phyloP scores from a whole-genome alignment of 1,140 invertebrate species.

The Formica exsecta region DNA sequence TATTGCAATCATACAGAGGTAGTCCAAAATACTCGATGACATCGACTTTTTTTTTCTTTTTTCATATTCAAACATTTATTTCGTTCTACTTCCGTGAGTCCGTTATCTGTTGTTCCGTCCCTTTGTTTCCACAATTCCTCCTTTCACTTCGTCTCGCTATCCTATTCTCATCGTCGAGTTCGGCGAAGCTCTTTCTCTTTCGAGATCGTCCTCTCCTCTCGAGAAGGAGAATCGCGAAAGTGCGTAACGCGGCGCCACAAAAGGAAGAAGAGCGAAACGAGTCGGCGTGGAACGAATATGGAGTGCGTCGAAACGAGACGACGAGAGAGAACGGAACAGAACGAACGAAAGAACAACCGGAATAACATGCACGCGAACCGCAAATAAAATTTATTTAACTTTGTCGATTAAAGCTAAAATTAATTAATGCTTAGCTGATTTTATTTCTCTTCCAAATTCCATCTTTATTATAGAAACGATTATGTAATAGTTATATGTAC shows the following conservation, averaged over 20 bases:
- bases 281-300: conserved; percentile 47
- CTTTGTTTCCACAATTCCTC: conserved; percentile 52
- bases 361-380: neutral
- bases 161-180: neutral
- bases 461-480: neutral
- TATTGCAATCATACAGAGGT: neutral
- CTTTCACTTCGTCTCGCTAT: conserved; percentile 32
- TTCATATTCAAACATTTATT: conserved; percentile 11
- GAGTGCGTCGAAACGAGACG: conserved; percentile 48
- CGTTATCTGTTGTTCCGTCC: conserved; percentile 38
- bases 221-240: conserved; percentile 46
- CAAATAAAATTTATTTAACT: conserved; percentile 14
- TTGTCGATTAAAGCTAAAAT: neutral
- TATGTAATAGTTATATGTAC: neutral
- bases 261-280: conserved; percentile 53
- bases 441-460: neutral
- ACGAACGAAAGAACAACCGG: neutral
- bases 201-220: conserved; percentile 42
- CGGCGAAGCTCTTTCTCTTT: conserved; percentile 56
- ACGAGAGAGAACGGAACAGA: neutral
- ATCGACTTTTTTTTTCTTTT: conserved; percentile 30
- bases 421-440: neutral
- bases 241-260: conserved; percentile 55
- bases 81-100: conserved; percentile 46
- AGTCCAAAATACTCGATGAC: neutral